phyloP scores from a whole-genome alignment of 2,888 invertebrate genomes.

The Cosmia pyralina region DNA sequence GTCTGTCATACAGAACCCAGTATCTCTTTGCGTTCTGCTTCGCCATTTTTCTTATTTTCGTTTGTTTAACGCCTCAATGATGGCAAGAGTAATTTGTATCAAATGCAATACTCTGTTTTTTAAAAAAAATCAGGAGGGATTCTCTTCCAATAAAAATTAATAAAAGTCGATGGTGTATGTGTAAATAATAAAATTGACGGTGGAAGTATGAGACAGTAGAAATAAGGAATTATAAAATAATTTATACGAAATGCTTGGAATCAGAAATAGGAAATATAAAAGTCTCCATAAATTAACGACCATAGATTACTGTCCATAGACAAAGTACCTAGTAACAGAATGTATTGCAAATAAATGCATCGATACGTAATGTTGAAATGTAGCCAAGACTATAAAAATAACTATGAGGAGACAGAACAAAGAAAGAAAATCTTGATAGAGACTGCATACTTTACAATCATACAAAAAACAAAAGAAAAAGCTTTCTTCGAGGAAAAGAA shows the following conservation, averaged over 20 bases:
- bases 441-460: conserved; percentile 32
- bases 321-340: conserved; percentile 12
- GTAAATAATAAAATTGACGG: not conserved
- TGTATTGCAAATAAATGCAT: conserved; percentile 59
- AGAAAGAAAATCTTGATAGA: conserved; percentile 28
- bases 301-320: not conserved
- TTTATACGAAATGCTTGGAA: conserved; percentile 11
- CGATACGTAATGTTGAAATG: conserved; percentile 51
- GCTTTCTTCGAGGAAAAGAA: conserved; percentile 14
- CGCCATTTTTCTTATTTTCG: conserved; percentile 1
- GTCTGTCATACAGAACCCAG: conserved; percentile 15
- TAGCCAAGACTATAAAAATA: conserved; percentile 55
- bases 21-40: not conserved
- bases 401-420: conserved; percentile 26
- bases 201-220: not conserved
- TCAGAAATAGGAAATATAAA: conserved; percentile 39
- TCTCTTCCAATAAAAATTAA: not conserved
- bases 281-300: no score
- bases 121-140: not conserved
- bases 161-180: not conserved
- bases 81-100: not conserved
- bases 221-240: not conserved
- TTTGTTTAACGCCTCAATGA: conserved; percentile 11
- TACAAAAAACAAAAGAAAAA: conserved; percentile 24
- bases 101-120: conserved; percentile 2